Base-by-base conservation (phyloP, 2,797 vertebrate species). In the Lacerta bilineata region DNA sequence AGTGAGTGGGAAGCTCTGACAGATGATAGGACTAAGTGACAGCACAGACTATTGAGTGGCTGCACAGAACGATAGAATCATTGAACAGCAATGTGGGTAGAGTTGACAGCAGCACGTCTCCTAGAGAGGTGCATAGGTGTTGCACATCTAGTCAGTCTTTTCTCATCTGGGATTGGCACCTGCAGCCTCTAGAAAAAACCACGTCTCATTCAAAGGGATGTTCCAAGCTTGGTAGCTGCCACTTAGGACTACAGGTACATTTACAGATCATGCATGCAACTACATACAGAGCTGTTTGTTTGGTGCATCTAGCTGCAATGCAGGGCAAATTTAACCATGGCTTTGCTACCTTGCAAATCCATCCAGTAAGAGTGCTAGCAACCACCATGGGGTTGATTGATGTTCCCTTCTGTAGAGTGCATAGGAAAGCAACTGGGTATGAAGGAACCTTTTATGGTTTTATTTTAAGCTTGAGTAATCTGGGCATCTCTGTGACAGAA, bases 361-460 rank as follows among this genome's bases (percentile, higher is more conserved):
- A 50, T 50, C n/a, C 43, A 33, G 15, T 72, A 83, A 10, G 29
- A 11, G 1, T 18, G 23, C 36, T 74, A 61, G 25, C 25, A 61
- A 8, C n/a, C 55, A 29, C 33, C 15, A 41, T 9, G 11, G 27
- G 23, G 15, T 20, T 71, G 27, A 41, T 55, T n/a, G 61, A 69
- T 72, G 27, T 25, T 23, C 41, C 0, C 27, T 2, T 87, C 41
- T 43, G 55, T 4, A 85, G 83, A 84, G 43, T 25, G 72, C 46
- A 81, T 85, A 84, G 43, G 25, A 29, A 25, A 80, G 39, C 68
- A 83, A 61, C 79, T 27, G 11, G 17, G 1, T 68, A 71, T 39
- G 71, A 88, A 33, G 13, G 46, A 87, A 25, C 39, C 46, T 88
- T 72, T 25, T 78, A 39, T 80, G 36, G 66, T 84, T 88, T 83